Evolutionary conservation across 2,797 vertebrate genomes (phyloP).

Genomic region (Antennarius maculatus): DNA sequence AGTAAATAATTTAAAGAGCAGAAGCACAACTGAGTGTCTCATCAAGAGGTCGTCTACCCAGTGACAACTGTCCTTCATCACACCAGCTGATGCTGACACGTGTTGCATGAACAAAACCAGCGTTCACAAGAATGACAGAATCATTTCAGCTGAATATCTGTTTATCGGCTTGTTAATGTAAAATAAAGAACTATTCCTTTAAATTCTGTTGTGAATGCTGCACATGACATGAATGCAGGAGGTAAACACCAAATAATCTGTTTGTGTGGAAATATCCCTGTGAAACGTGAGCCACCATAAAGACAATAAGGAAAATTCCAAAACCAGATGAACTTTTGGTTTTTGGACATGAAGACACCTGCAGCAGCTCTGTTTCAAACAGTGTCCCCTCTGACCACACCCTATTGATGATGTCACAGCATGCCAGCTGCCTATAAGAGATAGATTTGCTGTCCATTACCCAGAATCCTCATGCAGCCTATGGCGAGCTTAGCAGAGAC

Average conservation of each 20-base stretch:
- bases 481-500: background rate
- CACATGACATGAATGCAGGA: background rate
- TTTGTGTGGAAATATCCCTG: background rate
- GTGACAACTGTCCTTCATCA: no score
- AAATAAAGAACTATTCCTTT: slow-evolving; percentile 1
- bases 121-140: no score
- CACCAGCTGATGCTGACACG: no score
- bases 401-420: slow-evolving; percentile 13
- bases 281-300: background rate
- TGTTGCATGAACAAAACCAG: no score
- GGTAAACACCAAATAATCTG: background rate
- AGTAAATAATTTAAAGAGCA: no score
- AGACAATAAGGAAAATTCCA: background rate
- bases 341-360: background rate
- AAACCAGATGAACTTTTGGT: background rate
- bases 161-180: no score
- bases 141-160: no score
- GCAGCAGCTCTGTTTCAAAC: slow-evolving; percentile 2
- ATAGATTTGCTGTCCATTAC: slow-evolving; percentile 18
- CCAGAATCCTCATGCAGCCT: slow-evolving; percentile 29
- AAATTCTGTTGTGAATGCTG: background rate
- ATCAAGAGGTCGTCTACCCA: no score
- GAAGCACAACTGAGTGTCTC: no score
- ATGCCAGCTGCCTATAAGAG: slow-evolving; percentile 6
- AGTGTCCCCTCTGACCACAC: slow-evolving; percentile 8